These are phyloP conservation scores for Sphenodon punctatus DNA, from an alignment of 2,797 vertebrate species.

Conservation along the genomic window DNA sequence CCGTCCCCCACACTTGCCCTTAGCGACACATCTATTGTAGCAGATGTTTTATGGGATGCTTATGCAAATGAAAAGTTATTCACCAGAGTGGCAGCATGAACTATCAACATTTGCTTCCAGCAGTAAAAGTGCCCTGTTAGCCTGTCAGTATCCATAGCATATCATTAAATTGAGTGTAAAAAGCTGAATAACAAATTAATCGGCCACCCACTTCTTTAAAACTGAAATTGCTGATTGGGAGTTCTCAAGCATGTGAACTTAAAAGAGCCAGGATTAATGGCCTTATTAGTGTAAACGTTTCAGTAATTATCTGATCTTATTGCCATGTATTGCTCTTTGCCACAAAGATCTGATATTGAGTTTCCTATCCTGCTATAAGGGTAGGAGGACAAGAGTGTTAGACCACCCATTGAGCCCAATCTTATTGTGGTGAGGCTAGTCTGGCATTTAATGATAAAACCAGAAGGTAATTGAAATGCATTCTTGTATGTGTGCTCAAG, in stretches of 20 bases:
- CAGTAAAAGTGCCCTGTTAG: not conserved
- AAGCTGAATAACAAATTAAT: slow-evolving; percentile 28
- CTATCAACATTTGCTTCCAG: not conserved
- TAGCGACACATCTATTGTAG: not conserved
- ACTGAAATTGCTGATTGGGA: slow-evolving; percentile 27
- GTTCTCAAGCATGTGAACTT: slow-evolving; percentile 5
- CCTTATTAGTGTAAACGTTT: slow-evolving; percentile 55
- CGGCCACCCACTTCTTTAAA: slow-evolving; percentile 39
- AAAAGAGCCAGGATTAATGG: slow-evolving; percentile 52
- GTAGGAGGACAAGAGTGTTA: slow-evolving; percentile 52
- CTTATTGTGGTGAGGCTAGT: slow-evolving; percentile 64
- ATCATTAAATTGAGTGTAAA: slow-evolving; percentile 27
- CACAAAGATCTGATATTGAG: slow-evolving; percentile 48
- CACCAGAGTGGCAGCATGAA: not conserved
- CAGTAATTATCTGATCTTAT: slow-evolving; percentile 42
- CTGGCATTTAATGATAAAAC: slow-evolving; percentile 72
- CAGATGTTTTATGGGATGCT: not conserved
- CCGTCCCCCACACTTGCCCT: not conserved
- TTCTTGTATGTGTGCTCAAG: slow-evolving; percentile 49
- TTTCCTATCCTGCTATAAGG: slow-evolving; percentile 49
- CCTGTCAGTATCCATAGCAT: not conserved
- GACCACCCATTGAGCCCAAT: slow-evolving; percentile 73
- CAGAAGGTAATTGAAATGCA: slow-evolving; percentile 50
- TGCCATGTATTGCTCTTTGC: slow-evolving; percentile 34
- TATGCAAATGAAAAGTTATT: not conserved